phyloP scores from a whole-genome alignment of 2,797 vertebrate genomes.

The Acridotheres tristis region DNA sequence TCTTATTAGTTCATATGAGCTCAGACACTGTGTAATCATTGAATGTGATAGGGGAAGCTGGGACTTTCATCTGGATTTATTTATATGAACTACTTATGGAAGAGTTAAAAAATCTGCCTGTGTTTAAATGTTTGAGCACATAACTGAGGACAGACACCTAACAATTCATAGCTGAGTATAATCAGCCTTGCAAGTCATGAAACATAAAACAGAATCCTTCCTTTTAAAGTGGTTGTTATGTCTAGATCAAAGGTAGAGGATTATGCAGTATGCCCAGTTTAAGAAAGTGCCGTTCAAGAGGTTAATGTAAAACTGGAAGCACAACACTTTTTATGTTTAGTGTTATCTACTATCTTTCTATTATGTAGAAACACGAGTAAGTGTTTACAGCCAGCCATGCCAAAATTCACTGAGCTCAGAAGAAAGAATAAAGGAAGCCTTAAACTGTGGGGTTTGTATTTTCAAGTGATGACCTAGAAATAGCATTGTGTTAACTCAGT shows the following conservation, averaged over 20 bases:
- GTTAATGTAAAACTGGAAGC: constrained; percentile 10
- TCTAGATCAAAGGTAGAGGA: constrained; percentile 38
- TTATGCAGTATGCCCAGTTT: neutral
- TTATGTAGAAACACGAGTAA: neutral
- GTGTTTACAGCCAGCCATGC: neutral
- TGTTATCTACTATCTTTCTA: neutral
- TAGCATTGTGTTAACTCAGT: rapidly evolving
- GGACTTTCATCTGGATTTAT: constrained; percentile 15
- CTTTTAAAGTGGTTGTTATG: neutral
- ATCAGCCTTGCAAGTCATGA: constrained; percentile 4
- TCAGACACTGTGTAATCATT: neutral
- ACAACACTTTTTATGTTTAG: neutral
- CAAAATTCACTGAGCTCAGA: neutral
- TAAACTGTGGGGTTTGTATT: neutral
- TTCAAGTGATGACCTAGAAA: neutral
- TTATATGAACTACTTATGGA: neutral
- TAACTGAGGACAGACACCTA: constrained; percentile 17
- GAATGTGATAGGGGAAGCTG: neutral
- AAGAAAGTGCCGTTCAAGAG: neutral
- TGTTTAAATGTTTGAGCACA: neutral
- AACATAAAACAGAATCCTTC: constrained; percentile 6
- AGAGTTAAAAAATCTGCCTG: neutral
- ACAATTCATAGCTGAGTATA: neutral
- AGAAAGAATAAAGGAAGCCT: neutral
- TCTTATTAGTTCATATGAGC: neutral